Conservation (phyloP, 2,797 vertebrate species). For the Sebastiscus tertius region DNA sequence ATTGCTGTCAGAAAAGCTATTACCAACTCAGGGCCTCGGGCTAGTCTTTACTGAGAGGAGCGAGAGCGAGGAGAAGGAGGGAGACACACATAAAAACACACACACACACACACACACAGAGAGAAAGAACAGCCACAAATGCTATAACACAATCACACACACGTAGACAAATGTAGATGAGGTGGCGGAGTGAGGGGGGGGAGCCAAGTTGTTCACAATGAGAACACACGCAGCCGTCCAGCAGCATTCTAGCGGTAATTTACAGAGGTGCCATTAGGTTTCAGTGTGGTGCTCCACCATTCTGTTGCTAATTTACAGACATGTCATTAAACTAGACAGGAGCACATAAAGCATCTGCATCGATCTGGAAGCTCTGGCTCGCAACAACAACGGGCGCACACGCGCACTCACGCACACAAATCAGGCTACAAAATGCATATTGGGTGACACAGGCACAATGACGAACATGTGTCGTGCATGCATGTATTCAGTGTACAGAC, state of each 20-base stretch:
- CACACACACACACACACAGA: slow-evolving; percentile 21
- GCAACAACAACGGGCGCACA: slow-evolving; percentile 50
- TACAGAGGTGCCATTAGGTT: slow-evolving; percentile 78
- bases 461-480: slow-evolving; percentile 14
- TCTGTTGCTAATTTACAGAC: slow-evolving; percentile 84
- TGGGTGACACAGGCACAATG: slow-evolving; percentile 23
- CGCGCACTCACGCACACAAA: slow-evolving; percentile 6
- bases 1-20: slow-evolving; percentile 87
- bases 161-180: slow-evolving; percentile 67
- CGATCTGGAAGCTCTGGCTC: slow-evolving; percentile 74
- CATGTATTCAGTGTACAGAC: background rate
- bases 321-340: slow-evolving; percentile 83
- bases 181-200: slow-evolving; percentile 26
- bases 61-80: slow-evolving; percentile 39
- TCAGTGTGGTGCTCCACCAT: slow-evolving; percentile 67
- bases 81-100: slow-evolving; percentile 26
- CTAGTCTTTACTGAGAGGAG: slow-evolving; percentile 79
- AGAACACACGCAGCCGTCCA: slow-evolving; percentile 72
- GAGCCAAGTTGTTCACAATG: slow-evolving; percentile 65
- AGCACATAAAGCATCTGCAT: slow-evolving; percentile 84
- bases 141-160: slow-evolving; percentile 41
- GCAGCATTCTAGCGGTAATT: slow-evolving; percentile 71
- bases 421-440: slow-evolving; percentile 41
- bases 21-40: slow-evolving; percentile 79
- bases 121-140: slow-evolving; percentile 43